Percentiles rank a stretch among this genome's conserved stretches.
Evolutionary conservation across 2,797 vertebrate genomes (phyloP).

Genomic region (Lepilemur ruficaudatus): DNA sequence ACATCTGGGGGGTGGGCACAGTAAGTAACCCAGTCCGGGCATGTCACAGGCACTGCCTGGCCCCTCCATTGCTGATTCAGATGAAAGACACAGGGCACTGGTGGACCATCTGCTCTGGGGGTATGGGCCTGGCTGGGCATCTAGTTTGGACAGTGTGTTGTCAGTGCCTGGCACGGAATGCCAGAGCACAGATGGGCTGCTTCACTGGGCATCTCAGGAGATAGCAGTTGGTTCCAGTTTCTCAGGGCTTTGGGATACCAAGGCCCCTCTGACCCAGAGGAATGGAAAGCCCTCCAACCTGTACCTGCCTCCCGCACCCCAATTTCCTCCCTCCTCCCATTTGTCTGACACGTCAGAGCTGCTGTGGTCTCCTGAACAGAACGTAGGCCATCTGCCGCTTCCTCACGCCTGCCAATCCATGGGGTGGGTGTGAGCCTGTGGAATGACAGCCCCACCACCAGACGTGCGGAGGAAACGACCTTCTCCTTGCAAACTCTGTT

Average conservation of each 20-base stretch:
- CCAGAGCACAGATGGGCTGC: conserved; percentile 51
- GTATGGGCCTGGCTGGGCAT: conserved; percentile 37
- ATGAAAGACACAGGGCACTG: conserved; percentile 35
- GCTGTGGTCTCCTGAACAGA: conserved; percentile 73
- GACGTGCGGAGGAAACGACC: conserved; percentile 41
- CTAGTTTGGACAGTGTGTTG: conserved; percentile 31
- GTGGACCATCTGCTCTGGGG: conserved; percentile 67
- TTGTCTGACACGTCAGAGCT: conserved; percentile 75
- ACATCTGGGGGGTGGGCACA: conserved; percentile 40
- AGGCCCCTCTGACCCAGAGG: conserved; percentile 10
- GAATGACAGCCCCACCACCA: conserved; percentile 61
- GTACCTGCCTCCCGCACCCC: background rate
- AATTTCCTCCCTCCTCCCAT: conserved; percentile 57
- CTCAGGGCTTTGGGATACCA: background rate
- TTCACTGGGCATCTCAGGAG: conserved; percentile 23
- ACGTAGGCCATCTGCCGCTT: conserved; percentile 75
- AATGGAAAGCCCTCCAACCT: conserved; percentile 33
- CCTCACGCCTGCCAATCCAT: conserved; percentile 65
- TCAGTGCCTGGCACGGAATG: conserved; percentile 32
- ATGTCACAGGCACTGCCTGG: conserved; percentile 30
- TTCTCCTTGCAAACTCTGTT: conserved; percentile 55
- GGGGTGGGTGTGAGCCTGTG: conserved; percentile 60
- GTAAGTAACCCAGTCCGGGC: background rate
- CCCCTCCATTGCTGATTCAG: conserved; percentile 29
- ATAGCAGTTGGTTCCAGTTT: background rate